Evolutionary conservation across 2,888 invertebrate genomes (phyloP), one percentile per base, ranked within the genome.

Genomic region (Metopia argyrocephala): DNA sequence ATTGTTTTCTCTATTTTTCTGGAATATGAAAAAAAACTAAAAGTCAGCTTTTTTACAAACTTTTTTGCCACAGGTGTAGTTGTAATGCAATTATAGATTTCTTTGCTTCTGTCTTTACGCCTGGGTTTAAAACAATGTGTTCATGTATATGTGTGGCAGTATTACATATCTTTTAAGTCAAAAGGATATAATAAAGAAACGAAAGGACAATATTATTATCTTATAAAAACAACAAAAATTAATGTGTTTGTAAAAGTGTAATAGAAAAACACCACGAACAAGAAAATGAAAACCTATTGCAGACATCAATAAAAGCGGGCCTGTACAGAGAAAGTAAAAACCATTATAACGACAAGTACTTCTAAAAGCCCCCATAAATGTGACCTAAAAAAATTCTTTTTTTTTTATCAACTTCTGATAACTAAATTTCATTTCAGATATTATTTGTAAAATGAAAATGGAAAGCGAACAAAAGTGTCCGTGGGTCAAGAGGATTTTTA

Each of bases 341-440:
- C n/a, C n/a, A n/a, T n/a, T n/a, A n/a, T n/a, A n/a, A n/a, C n/a
- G n/a, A 64, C 45, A 50, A 57, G 25, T 65, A 23, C 12, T 31
- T 15, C 57, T 52, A 48, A 68, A 45, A 69, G 78, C 78, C 81
- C 81, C 66, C 65, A 78, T 81, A 81, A 66, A 81, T 81, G 78
- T 81, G 81, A 81, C 81, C 81, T 68, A 81, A 81, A 78, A n/a
- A n/a, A n/a, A n/a, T n/a, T n/a, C n/a, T n/a, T n/a, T n/a, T n/a
- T n/a, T n/a, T 81, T 78, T 78, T 78, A 81, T 81, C 81, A 78
- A 45, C 64, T 80, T 56, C 76, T 69, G 80, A 80, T 80, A 80
- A 80, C 76, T 80, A 76, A 73, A 80, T 76, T 76, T 76, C 68
- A 15, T 76, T 68, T 69, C 38, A 48, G 38, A 38, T 46, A 28